These are phyloP conservation scores for Caenorhabditis sp. DNA, from an alignment of 2,888 invertebrate genomes.

Conservation along the genomic window DNA sequence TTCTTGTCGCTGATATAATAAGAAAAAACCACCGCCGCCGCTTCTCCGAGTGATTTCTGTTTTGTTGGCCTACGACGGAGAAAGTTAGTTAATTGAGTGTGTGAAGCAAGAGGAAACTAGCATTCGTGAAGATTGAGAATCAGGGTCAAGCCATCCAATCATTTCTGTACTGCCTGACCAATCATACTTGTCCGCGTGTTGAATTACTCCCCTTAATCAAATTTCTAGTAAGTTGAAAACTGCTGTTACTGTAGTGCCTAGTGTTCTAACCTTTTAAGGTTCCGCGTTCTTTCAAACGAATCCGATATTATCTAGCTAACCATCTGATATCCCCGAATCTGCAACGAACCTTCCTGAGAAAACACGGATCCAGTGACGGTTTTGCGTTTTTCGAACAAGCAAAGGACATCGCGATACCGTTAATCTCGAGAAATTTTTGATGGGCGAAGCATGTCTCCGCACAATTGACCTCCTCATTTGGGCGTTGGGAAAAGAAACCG, in stretches of 20 bases:
- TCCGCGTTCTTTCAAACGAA: not conserved
- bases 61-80: no score
- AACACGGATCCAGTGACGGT: not conserved
- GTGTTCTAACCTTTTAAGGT: slow-evolving; percentile 1
- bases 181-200: not conserved
- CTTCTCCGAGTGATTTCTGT: no score
- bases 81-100: not conserved
- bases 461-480: slow-evolving; percentile 30
- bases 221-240: not conserved
- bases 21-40: no score
- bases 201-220: not conserved
- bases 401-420: slow-evolving; percentile 31
- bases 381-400: not conserved
- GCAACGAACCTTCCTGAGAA: not conserved
- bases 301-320: slow-evolving; percentile 22
- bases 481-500: slow-evolving; percentile 26
- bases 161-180: no score
- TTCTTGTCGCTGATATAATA: no score
- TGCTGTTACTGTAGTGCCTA: not conserved
- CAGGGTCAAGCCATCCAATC: slow-evolving; percentile 36
- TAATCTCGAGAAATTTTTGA: slow-evolving; percentile 3
- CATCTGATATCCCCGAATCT: slow-evolving; percentile 5
- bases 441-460: slow-evolving; percentile 39
- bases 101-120: slow-evolving; percentile 4
- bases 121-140: slow-evolving; percentile 15